Evolutionary conservation across 2,888 invertebrate species (phyloP).

Genomic region (Macrosiphum euphorbiae): DNA sequence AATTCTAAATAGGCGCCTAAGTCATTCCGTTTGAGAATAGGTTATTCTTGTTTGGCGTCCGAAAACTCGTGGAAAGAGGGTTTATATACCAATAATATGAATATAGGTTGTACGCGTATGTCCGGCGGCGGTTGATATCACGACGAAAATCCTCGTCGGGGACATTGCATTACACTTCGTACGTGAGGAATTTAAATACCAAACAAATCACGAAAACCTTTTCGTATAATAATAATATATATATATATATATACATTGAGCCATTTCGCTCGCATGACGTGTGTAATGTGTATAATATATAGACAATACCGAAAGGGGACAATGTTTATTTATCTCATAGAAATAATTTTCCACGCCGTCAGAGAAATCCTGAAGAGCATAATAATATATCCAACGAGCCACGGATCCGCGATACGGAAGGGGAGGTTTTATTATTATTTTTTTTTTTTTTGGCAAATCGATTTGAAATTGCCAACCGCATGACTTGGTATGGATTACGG

Average conservation of each 20-base stretch:
- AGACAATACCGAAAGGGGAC: slow-evolving; percentile 24
- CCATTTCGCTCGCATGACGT: slow-evolving; percentile 22
- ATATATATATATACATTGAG: background rate
- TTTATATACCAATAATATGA: background rate
- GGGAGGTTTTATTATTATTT: background rate
- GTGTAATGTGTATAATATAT: background rate
- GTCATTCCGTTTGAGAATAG: background rate
- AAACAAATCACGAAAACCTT: slow-evolving; percentile 42
- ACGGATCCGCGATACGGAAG: background rate
- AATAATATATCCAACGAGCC: background rate
- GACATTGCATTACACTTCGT: background rate
- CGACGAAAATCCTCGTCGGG: background rate
- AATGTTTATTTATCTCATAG: slow-evolving; percentile 36
- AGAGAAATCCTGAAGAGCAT: background rate
- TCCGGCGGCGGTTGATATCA: background rate
- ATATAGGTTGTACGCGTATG: background rate
- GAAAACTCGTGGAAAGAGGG: background rate
- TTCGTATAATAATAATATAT: background rate
- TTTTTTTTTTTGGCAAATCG: slow-evolving; percentile 32
- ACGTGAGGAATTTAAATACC: slow-evolving; percentile 49
- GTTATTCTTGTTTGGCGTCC: background rate
- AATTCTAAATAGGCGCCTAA: background rate
- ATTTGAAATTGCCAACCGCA: slow-evolving; percentile 31
- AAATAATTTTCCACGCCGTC: slow-evolving; percentile 36
- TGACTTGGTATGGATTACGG: slow-evolving; percentile 13